phyloP scores from a whole-genome alignment of 2,888 invertebrate genomes.

The Hyposoter didymator region DNA sequence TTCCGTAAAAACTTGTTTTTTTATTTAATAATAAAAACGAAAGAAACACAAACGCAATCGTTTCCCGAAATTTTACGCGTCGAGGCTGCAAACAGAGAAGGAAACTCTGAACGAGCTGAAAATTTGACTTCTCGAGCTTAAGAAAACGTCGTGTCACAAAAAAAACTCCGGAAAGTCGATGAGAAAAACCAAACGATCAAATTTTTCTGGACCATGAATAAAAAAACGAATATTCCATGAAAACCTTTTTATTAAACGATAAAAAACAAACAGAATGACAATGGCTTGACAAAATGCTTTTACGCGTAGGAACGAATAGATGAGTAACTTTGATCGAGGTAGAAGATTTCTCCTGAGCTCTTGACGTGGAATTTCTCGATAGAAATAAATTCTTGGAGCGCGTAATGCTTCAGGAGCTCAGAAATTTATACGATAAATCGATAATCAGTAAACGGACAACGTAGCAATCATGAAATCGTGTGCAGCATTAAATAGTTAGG shows the following conservation, averaged over 20 bases:
- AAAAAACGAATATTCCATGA: background rate
- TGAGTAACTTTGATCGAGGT: constrained; percentile 22
- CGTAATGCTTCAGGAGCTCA: background rate
- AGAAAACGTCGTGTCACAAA: no score
- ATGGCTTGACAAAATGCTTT: constrained; percentile 11
- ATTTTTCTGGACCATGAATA: constrained; percentile 4
- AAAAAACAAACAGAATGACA: constrained; percentile 13
- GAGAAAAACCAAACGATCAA: background rate
- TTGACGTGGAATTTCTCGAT: background rate
- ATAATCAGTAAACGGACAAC: background rate
- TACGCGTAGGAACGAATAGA: background rate
- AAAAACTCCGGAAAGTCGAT: no score
- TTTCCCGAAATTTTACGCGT: background rate
- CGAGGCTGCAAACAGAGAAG: no score
- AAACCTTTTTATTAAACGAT: constrained; percentile 30
- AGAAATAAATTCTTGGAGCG: background rate
- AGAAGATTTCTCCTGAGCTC: constrained; percentile 14
- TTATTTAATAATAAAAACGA: background rate
- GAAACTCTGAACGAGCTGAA: no score
- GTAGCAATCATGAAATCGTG: background rate
- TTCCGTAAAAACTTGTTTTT: background rate
- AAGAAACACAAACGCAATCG: background rate
- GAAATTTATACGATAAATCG: background rate
- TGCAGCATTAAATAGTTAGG: background rate
- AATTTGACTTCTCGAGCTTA: no score